A percentile compares a stretch with the other conserved stretches of the same genome.
Conservation (phyloP, 2,888 invertebrate species). For the Sepiola atlantica region DNA sequence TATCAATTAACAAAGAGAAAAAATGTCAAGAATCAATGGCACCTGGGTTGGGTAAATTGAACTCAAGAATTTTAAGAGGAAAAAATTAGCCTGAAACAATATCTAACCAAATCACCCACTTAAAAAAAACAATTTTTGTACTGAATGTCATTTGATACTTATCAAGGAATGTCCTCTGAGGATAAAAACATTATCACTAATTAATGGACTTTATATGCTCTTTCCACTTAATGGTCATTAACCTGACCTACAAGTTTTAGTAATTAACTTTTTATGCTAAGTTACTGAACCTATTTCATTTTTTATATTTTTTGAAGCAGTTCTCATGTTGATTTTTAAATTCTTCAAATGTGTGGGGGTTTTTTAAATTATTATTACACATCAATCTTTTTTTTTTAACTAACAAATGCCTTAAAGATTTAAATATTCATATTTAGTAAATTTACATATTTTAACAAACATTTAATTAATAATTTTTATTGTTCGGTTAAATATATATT, state of each 20-base stretch:
- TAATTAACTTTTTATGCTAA: not conserved
- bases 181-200: not conserved
- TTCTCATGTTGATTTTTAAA: no score
- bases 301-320: no score
- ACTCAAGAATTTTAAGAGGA: not conserved
- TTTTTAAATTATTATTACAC: no score
- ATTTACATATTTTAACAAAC: no score
- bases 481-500: no score
- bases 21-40: not conserved
- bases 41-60: not conserved
- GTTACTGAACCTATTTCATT: no score
- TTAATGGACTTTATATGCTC: not conserved
- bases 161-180: not conserved
- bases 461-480: no score
- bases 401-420: no score
- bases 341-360: no score
- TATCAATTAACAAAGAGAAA: not conserved
- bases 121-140: not conserved
- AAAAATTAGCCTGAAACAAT: not conserved
- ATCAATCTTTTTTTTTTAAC: no score
- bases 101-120: not conserved
- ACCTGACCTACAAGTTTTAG: not conserved
- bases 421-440: no score
- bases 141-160: constrained; percentile 17
- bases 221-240: constrained; percentile 14